These are phyloP conservation scores for Ooceraea biroi DNA, from an alignment of 1,140 invertebrate species.

Conservation along the genomic window DNA sequence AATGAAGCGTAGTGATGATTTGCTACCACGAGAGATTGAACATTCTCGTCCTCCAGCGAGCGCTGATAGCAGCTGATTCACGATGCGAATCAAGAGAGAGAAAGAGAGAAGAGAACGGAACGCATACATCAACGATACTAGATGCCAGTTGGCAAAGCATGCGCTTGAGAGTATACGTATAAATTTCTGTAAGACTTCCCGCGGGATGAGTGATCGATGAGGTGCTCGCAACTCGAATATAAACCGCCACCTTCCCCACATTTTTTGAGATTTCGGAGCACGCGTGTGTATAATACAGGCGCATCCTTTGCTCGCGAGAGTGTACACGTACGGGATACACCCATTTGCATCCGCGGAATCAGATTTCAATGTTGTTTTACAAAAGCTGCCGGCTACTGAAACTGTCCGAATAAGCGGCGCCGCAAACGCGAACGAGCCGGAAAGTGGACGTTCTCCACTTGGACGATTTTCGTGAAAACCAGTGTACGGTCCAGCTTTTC, in stretches of 20 bases:
- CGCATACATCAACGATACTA: conserved; percentile 51
- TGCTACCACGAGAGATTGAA: not conserved
- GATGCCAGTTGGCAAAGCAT: conserved; percentile 37
- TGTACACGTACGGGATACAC: not conserved
- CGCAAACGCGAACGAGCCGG: not conserved
- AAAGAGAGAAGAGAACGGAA: not conserved
- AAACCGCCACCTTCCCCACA: not conserved
- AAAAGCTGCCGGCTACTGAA: not conserved
- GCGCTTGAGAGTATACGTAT: conserved; percentile 30
- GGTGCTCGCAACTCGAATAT: conserved; percentile 21
- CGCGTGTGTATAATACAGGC: not conserved
- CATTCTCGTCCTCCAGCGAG: not conserved
- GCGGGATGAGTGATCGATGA: conserved; percentile 66
- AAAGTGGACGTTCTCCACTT: not conserved
- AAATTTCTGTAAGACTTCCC: conserved; percentile 62
- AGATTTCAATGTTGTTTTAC: conserved; percentile 31
- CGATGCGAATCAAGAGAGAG: conserved; percentile 20
- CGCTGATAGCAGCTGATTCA: not conserved
- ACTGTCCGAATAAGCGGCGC: not conserved
- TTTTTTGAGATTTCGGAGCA: conserved; percentile 33
- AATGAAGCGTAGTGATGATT: conserved; percentile 7
- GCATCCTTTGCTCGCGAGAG: not conserved
- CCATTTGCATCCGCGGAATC: not conserved
- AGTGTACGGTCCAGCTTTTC: conserved; percentile 12
- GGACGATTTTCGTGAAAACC: not conserved